A percentile compares a stretch with the other conserved stretches of the same genome.
Conservation (phyloP, 2,113 vertebrate genomes). For the Corythaeola cristata region DNA sequence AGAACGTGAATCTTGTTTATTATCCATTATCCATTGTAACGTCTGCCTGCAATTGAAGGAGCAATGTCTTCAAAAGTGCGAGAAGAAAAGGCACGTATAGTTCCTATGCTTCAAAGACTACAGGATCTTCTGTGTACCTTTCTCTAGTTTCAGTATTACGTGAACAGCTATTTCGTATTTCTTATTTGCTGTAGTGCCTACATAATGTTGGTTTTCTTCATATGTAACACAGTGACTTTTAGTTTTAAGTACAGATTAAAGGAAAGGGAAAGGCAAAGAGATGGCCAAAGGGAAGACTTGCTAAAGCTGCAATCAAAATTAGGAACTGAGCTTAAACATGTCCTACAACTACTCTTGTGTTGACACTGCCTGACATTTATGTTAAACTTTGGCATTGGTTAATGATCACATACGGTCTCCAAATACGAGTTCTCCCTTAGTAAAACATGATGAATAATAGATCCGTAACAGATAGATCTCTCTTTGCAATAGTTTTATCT, state of each 20-base stretch:
- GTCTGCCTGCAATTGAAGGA: background rate
- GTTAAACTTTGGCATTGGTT: background rate
- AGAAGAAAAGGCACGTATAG: background rate
- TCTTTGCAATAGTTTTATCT: background rate
- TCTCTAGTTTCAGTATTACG: background rate
- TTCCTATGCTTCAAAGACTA: background rate
- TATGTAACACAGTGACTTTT: background rate
- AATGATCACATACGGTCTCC: background rate
- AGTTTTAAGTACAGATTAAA: background rate
- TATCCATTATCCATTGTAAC: constrained; percentile 10
- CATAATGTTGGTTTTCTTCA: background rate
- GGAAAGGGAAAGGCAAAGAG: background rate
- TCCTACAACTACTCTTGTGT: background rate
- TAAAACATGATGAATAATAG: background rate
- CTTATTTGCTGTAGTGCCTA: background rate
- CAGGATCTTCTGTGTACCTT: background rate
- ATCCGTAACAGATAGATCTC: background rate
- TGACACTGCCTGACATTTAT: background rate
- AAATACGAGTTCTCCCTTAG: background rate
- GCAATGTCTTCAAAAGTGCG: background rate
- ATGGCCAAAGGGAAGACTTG: background rate
- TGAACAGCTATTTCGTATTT: background rate
- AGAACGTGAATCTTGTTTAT: constrained; percentile 50
- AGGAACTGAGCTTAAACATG: background rate
- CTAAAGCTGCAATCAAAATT: background rate